phyloP scores from a whole-genome alignment of 2,113 vertebrate species.

The Bettongia penicillata region DNA sequence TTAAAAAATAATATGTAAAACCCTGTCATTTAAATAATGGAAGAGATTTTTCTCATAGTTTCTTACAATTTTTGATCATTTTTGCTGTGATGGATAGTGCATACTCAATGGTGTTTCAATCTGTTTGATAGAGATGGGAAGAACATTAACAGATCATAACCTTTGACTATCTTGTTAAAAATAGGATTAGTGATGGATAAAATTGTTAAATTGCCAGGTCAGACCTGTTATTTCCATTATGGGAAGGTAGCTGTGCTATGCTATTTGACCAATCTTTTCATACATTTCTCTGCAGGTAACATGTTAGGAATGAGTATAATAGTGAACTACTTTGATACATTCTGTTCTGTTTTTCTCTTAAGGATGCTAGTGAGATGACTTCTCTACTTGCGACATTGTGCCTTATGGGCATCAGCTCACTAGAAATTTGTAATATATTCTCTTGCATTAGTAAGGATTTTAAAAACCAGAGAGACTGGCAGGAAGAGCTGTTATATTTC shows the following conservation, averaged over 20 bases:
- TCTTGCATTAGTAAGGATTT: not conserved
- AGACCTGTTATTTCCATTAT: conserved; percentile 1
- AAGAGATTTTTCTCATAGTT: conserved; percentile 15
- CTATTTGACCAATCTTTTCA: conserved; percentile 10
- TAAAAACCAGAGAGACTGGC: not conserved
- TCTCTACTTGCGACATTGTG: conserved; percentile 25
- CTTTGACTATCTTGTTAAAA: conserved; percentile 54
- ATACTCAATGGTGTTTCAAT: conserved; percentile 42
- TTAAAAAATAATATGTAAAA: not conserved
- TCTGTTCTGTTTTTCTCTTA: conserved; percentile 2
- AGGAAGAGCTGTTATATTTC: not conserved
- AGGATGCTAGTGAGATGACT: not conserved
- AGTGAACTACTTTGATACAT: conserved; percentile 11
- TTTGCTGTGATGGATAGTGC: not conserved
- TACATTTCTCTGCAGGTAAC: not conserved
- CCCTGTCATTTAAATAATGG: conserved; percentile 36
- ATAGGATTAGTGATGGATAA: conserved; percentile 43
- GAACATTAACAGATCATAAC: conserved; percentile 24
- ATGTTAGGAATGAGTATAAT: conserved; percentile 8
- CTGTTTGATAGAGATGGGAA: conserved; percentile 49
- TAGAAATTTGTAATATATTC: not conserved
- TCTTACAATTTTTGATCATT: conserved; percentile 11
- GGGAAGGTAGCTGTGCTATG: not conserved
- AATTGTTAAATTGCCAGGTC: conserved; percentile 32
- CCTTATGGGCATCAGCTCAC: not conserved